These are phyloP conservation scores for Pampus argenteus DNA, from an alignment of 2,797 vertebrate genomes.

Conservation along the genomic window DNA sequence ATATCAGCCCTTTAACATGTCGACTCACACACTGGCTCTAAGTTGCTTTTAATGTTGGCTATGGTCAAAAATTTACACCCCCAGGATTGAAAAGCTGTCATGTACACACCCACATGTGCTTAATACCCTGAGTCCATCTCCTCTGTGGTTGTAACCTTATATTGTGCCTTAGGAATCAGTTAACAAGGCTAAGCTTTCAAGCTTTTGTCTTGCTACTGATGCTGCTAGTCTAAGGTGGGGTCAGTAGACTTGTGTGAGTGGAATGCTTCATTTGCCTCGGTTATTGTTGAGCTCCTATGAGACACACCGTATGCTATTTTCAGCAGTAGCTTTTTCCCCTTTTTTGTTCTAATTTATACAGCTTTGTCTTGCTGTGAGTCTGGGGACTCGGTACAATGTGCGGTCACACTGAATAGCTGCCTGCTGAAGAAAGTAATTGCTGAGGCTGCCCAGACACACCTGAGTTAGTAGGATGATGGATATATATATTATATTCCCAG, in stretches of 20 bases:
- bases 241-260: constrained; percentile 10
- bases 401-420: neutral
- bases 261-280: constrained; percentile 23
- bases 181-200: constrained; percentile 63
- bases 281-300: constrained; percentile 25
- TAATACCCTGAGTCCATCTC: constrained; percentile 19
- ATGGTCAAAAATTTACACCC: neutral
- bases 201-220: constrained; percentile 60
- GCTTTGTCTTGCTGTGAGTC: neutral
- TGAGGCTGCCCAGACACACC: neutral
- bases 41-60: neutral
- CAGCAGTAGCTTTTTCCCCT: constrained; percentile 2
- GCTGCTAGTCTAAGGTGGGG: constrained; percentile 25
- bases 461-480: neutral
- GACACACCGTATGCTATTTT: neutral
- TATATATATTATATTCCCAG: constrained; percentile 6
- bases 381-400: constrained; percentile 3
- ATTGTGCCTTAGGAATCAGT: constrained; percentile 46
- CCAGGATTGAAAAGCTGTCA: neutral
- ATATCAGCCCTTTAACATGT: neutral
- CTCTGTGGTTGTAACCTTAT: constrained; percentile 62
- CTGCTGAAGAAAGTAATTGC: constrained; percentile 21
- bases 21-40: neutral
- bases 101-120: neutral
- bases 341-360: constrained; percentile 18